Conservation (phyloP, 2,113 vertebrate genomes). For the Clarias magur region DNA sequence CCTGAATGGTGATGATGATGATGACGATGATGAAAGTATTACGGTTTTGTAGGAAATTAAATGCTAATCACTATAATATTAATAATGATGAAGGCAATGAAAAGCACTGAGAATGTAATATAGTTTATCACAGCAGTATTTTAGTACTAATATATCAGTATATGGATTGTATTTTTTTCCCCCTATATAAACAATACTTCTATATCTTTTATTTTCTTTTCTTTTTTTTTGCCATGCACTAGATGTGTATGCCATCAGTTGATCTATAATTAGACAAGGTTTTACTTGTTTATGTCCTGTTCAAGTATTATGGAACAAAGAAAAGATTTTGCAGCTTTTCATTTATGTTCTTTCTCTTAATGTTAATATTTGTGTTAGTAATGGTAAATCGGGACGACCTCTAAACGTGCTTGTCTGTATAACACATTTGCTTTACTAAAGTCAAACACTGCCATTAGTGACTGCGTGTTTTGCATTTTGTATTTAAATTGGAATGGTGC, state of each 20-base stretch:
- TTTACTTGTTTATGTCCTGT: slow-evolving; percentile 74
- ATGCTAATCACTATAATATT: neutral
- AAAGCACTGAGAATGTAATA: slow-evolving; percentile 45
- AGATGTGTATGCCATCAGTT: slow-evolving; percentile 40
- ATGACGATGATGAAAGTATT: neutral
- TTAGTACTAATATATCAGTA: slow-evolving; percentile 19
- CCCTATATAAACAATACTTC: slow-evolving; percentile 28
- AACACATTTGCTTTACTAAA: slow-evolving; percentile 17
- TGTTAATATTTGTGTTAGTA: slow-evolving; percentile 61
- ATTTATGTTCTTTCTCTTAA: neutral
- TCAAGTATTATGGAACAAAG: slow-evolving; percentile 51
- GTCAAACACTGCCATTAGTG: slow-evolving; percentile 39
- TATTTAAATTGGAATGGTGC: neutral
- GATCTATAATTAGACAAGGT: slow-evolving; percentile 67
- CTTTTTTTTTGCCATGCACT: slow-evolving; percentile 28
- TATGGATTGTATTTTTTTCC: slow-evolving; percentile 32
- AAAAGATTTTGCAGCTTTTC: slow-evolving; percentile 48
- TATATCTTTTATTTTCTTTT: neutral
- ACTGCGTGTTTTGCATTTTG: neutral
- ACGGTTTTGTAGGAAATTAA: neutral
- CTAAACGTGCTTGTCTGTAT: slow-evolving; percentile 47
- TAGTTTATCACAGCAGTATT: slow-evolving; percentile 50
- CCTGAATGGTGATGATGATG: neutral
- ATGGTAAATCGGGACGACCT: slow-evolving; percentile 57
- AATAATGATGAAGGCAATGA: slow-evolving; percentile 1